Percentiles rank a stretch among this genome's conserved stretches.
phyloP scores from a whole-genome alignment of 2,113 vertebrate species.

The Oceanodroma tethys region DNA sequence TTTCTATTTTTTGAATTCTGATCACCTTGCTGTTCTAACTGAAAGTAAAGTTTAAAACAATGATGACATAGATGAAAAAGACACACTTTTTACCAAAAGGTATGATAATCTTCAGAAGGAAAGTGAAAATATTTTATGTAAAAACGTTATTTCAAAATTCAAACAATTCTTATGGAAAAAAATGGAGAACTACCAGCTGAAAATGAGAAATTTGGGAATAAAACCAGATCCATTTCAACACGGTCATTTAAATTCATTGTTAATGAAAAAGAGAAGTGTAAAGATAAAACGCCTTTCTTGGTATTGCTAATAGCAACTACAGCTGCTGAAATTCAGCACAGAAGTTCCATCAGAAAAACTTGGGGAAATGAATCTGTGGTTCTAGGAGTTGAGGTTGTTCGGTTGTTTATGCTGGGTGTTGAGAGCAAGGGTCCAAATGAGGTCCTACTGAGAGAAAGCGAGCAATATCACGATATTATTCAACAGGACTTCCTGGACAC shows the following conservation, averaged over 20 bases:
- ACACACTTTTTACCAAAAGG: neutral
- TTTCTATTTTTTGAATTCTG: neutral
- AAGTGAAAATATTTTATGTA: neutral
- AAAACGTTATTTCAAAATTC: neutral
- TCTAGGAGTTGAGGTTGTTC: neutral
- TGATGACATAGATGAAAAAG: neutral
- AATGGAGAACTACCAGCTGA: neutral
- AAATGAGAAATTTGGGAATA: neutral
- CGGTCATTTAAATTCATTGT: neutral
- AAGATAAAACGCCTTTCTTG: neutral
- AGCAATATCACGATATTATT: neutral
- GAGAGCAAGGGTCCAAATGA: neutral
- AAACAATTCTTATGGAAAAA: neutral
- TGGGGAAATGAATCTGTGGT: neutral
- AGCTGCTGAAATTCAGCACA: neutral
- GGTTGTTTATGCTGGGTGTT: neutral
- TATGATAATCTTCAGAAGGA: neutral
- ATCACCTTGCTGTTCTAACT: neutral
- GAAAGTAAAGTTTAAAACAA: neutral
- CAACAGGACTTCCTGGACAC: conserved; percentile 36
- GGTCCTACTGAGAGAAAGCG: neutral
- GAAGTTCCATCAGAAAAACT: neutral
- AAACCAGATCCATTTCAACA: neutral
- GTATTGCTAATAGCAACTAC: neutral
- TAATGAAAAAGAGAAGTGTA: neutral